Evolutionary conservation across 1,140 invertebrate genomes (phyloP), one percentile per base, ranked within the genome.

Genomic region (Leptestheria dahalacensis): DNA sequence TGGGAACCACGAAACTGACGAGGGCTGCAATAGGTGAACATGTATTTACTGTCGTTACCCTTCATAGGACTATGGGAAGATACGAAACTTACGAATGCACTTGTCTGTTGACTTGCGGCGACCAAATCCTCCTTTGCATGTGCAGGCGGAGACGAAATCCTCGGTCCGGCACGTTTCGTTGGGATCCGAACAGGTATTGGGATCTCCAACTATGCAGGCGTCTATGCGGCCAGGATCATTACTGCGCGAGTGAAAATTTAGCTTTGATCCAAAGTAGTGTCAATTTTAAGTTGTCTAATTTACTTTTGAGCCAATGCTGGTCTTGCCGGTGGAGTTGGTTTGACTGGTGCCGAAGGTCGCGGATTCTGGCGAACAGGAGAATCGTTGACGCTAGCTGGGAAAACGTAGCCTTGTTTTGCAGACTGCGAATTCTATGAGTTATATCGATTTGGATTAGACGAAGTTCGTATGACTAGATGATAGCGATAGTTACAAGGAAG

Each of bases 161-260:
- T 93, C 86, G 0, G 88, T 93, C 61, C 82, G 80, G 69, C 91
- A 95, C 50, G 82, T 80, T 68, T 94, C 91, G 67, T 91, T 85
- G 69, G 91, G 84, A 23, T 84, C 82, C 50, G 80, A 76, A 66
- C 91, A 95, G 0, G 91, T 93, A n/a, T 85, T 83, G 64, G 91
- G 86, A 64, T 95, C 90, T 1, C 90, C 91, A 1, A 93, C 89
- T 24, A 93, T 93, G 66, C 91, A 95, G 10, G 91, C 94, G 69
- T 95, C 91, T 59, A 95, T 94, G 65, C 90, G 69, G 52, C 12
- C 18, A 53, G 18, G 20, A 12, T 47, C 48, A 58, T 23, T 48
- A 4, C n/a, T 58, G 33, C 20, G n/a, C n/a, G 46, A 4, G 18
- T 61, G 28, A 56, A 59, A 25, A 54, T 53, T 57, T 21, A n/a